phyloP scores from a whole-genome alignment of 2,113 vertebrate genomes.

The Notothenia rossii region DNA sequence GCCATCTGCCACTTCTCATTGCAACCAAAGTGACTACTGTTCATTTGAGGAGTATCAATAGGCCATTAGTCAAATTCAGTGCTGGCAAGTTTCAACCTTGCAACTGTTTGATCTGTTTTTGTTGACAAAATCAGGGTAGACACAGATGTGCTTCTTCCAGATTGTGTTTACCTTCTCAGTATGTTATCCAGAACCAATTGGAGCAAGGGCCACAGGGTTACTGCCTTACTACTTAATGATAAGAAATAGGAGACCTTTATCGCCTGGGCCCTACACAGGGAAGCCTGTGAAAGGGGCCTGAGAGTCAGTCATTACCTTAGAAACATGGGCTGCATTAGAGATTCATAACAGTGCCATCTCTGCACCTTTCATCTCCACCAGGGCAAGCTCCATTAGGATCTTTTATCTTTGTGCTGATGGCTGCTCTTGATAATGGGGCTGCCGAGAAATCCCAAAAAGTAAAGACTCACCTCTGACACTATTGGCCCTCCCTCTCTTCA shows the following conservation, averaged over 20 bases:
- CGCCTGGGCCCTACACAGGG: slow-evolving; percentile 63
- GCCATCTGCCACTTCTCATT: slow-evolving; percentile 21
- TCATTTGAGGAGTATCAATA: slow-evolving; percentile 25
- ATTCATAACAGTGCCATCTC: slow-evolving; percentile 79
- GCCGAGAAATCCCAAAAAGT: slow-evolving; percentile 83
- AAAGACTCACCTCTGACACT: slow-evolving; percentile 79
- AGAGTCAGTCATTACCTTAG: slow-evolving; percentile 79
- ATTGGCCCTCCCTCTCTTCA: slow-evolving; percentile 64
- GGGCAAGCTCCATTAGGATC: slow-evolving; percentile 83
- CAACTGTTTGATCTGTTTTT: slow-evolving; percentile 48
- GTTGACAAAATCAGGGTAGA: slow-evolving; percentile 40
- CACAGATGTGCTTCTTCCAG: slow-evolving; percentile 27
- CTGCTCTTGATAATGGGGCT: slow-evolving; percentile 83
- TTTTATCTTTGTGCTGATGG: slow-evolving; percentile 85
- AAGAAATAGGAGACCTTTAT: slow-evolving; percentile 73
- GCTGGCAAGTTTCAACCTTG: slow-evolving; percentile 35
- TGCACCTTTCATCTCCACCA: slow-evolving; percentile 84
- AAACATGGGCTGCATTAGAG: slow-evolving; percentile 81
- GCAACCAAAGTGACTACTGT: slow-evolving; percentile 17
- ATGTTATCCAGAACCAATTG: slow-evolving; percentile 55
- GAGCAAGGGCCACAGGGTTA: slow-evolving; percentile 57
- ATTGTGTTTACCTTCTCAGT: slow-evolving; percentile 36
- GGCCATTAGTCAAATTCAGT: slow-evolving; percentile 46
- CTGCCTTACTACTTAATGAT: slow-evolving; percentile 69
- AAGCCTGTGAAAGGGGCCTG: slow-evolving; percentile 68